Base-by-base conservation (phyloP, 2,113 vertebrate genomes). In the Xiphophorus hellerii region DNA sequence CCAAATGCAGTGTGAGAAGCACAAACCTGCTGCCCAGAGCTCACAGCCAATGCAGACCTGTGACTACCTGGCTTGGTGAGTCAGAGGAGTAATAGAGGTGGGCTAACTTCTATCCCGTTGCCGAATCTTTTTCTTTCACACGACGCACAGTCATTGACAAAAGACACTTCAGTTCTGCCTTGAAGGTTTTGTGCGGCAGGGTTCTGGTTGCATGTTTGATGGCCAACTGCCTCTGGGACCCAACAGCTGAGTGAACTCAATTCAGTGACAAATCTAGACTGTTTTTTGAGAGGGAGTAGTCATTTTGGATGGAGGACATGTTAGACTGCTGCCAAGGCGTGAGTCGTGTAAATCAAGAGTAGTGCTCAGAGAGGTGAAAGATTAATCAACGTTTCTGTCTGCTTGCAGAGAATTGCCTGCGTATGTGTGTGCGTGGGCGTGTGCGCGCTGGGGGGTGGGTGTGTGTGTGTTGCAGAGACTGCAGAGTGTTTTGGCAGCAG, bases 371-470 rank as follows among this genome's bases (percentile, higher is more conserved):
- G 63, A 85, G 74, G 78, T 84, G 83, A 83, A 44, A 77, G 39
- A 85, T 83, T 71, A 89, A 81, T 78, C 83, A 78, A 44, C 42
- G 15, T 80, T 71, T 33, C 60, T 63, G 67, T 71, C 82, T 82
- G 76, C 76, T 88, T 67, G 74, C 63, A 80, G 84, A 71, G 74
- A 75, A 84, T 81, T 73, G 72, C 42, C 76, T 44, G 74, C 62
- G 58, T 37, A 28, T 76, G 61, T 77, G 35, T 9, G 61, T 66
- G 27, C 76, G 61, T 79, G 51, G 1, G 4, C 25, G 80, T 78
- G 6, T 33, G 33, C 1, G 33, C 7, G 33, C 6, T 4, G 1
- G 31, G 6, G 6, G 7, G 7, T 35, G 33, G 7, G 7, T 7
- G 7, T 1, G 33, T 8, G 33, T 37, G 10, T 27, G 80, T 78